Evolutionary conservation across 1,140 invertebrate species (phyloP).

Genomic region (Brachionus paranguensis): DNA sequence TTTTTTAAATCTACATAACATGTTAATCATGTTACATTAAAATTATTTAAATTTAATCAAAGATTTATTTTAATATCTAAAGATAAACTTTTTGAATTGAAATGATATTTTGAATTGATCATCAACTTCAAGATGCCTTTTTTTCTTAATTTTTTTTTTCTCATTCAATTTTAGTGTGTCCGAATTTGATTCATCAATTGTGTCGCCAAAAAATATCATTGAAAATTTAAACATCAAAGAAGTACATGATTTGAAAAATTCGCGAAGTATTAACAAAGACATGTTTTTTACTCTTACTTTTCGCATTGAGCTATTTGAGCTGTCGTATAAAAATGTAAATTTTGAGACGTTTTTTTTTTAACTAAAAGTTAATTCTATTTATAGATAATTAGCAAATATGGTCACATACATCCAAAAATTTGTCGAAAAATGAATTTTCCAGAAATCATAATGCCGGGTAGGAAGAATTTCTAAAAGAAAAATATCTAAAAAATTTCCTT

Average conservation of each 20-base stretch:
- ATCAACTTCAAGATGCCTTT: too few relatives aligned
- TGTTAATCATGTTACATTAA: too few relatives aligned
- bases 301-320: neutral
- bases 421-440: slow-evolving; percentile 40
- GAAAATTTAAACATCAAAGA: neutral
- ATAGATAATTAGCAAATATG: neutral
- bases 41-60: too few relatives aligned
- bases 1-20: too few relatives aligned
- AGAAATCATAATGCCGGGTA: slow-evolving; percentile 36
- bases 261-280: neutral
- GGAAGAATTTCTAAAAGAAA: neutral
- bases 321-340: neutral
- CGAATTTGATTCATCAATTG: slow-evolving; percentile 15
- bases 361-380: too few relatives aligned
- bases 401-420: slow-evolving; percentile 27
- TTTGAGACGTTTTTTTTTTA: too few relatives aligned
- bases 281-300: neutral
- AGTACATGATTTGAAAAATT: neutral
- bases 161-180: neutral
- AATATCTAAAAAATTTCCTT: too few relatives aligned
- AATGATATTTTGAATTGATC: too few relatives aligned
- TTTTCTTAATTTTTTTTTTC: neutral
- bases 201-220: neutral
- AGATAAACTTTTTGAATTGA: too few relatives aligned
- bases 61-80: too few relatives aligned